Evolutionary conservation across 2,113 vertebrate genomes (phyloP), one percentile per base, ranked within the genome.

Genomic region (Semicossyphus pulcher): DNA sequence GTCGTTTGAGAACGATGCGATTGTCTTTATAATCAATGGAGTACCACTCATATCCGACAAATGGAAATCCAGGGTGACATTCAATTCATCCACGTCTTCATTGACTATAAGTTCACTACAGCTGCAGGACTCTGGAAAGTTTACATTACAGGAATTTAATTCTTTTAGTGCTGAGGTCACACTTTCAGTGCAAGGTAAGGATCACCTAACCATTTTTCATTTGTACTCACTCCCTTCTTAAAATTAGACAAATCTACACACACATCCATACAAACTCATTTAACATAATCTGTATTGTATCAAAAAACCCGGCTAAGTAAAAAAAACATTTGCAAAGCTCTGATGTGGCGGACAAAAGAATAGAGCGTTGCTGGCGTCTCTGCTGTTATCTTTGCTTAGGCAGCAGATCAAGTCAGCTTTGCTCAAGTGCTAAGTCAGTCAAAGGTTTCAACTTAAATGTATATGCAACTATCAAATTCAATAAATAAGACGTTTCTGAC

Each of bases 161-260:
- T 0, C 0, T 8, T 10, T 23, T 31, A 0, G 0, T 1, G 44
- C 4, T 34, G 0, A 48, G n/a, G 3, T 92, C 10, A 28, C 0
- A 2, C 76, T 93, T 37, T 83, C 83, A 20, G 86, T 94, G 25
- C 83, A 87, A 81, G 92, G 93, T 94, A 81, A 91, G 86, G 2
- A 23, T 0, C 14, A 18, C 7, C 0, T 37, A 18, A 16, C 42
- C 4, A 6, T 5, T 15, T 32, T 29, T 66, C 2, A 25, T 51
- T 4, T 64, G 75, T 51, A 21, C 6, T 42, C 14, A 49, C 5
- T 60, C 2, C 1, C 10, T 36, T 36, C 10, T 36, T 3, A 11
- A 10, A 10, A 36, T 12, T 36, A 11, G 10, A 3, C 2, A 9
- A 36, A 9, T 12, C 10, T 12, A 34, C 10, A 56, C 49, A 56